Base-by-base conservation (phyloP, 2,888 invertebrate genomes). In the Zaprionus lineosus region DNA sequence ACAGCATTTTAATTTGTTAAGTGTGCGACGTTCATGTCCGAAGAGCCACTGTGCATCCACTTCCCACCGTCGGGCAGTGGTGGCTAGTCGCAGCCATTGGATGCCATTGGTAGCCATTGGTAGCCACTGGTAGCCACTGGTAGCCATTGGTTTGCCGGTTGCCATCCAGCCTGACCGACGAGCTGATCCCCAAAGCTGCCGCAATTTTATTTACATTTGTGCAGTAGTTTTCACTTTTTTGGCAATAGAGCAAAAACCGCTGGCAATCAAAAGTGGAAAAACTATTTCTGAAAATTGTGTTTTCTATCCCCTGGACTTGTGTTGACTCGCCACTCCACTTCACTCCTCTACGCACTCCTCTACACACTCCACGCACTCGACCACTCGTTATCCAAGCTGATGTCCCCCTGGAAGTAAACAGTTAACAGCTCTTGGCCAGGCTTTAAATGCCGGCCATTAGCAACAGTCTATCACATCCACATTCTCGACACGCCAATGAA, bases 1-100 rank as follows among this genome's bases (percentile, higher is more conserved):
- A 81, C 57, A 68, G 65, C 68, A 48, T 64, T 81, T 86, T 81
- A 84, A 81, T 81, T 81, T 86, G 68, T 73, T 76, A 76, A 86
- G 81, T 69, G 68, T 81, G 69, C 70, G 39, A 77, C 63, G 55
- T 24, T 41, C 53, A 48, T 56, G 41, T 58, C 48, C 61, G 24
- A 41, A 46, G 48, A 46, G 37, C 44, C 43, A 34, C 15, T 36
- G 52, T 12, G 26, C 41, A 26, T 12, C 29, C 11, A 31, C 14
- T 14, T 4, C 6, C 6, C 3, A 31, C 31, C 3, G 3, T 31
- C 5, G 6, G n/a, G 31, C 29, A 21, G 21, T 29, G n/a, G 29
- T 7, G n/a, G n/a, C n/a, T n/a, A 21, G 21, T 21, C 3, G 21
- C 21, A 21, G 21, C 7, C 3, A 7, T 7, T 21, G 21, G 21